These are phyloP conservation scores for Mycetomoellerius zeteki DNA, from an alignment of 1,140 invertebrate species.

Conservation along the genomic window DNA sequence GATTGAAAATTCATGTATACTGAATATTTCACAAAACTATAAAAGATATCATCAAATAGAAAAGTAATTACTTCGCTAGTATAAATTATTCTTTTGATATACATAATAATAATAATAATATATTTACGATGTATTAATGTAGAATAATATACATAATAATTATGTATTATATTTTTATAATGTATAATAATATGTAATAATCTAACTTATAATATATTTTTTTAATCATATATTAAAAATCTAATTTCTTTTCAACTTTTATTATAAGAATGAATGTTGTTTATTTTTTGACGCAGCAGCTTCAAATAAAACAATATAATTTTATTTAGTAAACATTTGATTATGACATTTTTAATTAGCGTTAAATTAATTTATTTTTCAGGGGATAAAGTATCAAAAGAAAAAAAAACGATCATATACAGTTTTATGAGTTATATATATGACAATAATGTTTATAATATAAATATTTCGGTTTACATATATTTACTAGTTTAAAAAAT, in stretches of 20 bases:
- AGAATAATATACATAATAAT: constrained; percentile 1
- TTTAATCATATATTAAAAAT: not conserved
- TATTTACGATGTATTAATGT: not conserved
- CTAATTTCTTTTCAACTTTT: not conserved
- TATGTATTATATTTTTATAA: not conserved
- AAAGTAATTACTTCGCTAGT: not conserved
- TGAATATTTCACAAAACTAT: not conserved
- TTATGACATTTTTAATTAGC: too few relatives aligned
- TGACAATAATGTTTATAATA: too few relatives aligned
- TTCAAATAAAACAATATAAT: not conserved
- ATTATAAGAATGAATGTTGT: not conserved
- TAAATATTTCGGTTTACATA: too few relatives aligned
- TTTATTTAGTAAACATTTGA: not conserved
- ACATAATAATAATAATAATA: not conserved
- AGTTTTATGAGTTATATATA: too few relatives aligned
- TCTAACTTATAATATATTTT: not conserved
- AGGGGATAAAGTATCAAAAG: too few relatives aligned
- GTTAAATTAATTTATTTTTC: too few relatives aligned
- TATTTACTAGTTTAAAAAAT: too few relatives aligned
- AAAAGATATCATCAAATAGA: not conserved
- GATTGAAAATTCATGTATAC: constrained; percentile 20
- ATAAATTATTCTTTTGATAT: not conserved
- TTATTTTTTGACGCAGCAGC: not conserved
- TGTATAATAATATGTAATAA: not conserved
- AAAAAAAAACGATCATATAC: too few relatives aligned